Evolutionary conservation across 2,888 invertebrate species (phyloP).

Genomic region (Hirudinaria manillensis): DNA sequence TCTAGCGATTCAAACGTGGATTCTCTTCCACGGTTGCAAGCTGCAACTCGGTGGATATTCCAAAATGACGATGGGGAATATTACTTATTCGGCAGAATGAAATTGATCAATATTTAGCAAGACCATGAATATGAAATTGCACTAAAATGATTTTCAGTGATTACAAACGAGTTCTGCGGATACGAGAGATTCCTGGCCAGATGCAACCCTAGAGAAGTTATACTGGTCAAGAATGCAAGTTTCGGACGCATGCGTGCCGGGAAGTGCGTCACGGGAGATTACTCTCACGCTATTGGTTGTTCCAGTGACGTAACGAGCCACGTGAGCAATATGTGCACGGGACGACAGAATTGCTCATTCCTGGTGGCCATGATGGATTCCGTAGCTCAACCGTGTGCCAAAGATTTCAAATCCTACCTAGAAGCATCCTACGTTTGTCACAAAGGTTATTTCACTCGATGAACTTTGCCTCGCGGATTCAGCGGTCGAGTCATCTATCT

Average conservation of each 20-base stretch:
- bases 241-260: slow-evolving; percentile 39
- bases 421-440: slow-evolving; percentile 38
- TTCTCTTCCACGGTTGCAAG: too few species aligned
- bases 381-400: slow-evolving; percentile 40
- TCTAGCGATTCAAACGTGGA: too few species aligned
- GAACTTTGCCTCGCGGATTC: slow-evolving; percentile 7
- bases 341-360: slow-evolving; percentile 36
- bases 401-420: slow-evolving; percentile 40
- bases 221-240: slow-evolving; percentile 36
- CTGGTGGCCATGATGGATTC: slow-evolving; percentile 39
- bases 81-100: too few species aligned
- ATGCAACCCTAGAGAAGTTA: slow-evolving; percentile 34
- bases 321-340: slow-evolving; percentile 33
- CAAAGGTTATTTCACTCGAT: slow-evolving; percentile 28
- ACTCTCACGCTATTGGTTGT: slow-evolving; percentile 37
- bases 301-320: slow-evolving; percentile 36
- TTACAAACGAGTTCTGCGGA: slow-evolving; percentile 35
- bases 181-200: slow-evolving; percentile 37
- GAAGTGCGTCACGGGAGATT: slow-evolving; percentile 38
- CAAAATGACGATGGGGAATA: too few species aligned
- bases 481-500: not conserved
- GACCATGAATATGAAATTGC: not conserved
- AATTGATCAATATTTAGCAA: not conserved
- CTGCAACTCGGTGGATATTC: too few species aligned
- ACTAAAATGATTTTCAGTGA: slow-evolving; percentile 6